Evolutionary conservation across 1,140 invertebrate genomes (phyloP).

Genomic region (Prorops nasuta): DNA sequence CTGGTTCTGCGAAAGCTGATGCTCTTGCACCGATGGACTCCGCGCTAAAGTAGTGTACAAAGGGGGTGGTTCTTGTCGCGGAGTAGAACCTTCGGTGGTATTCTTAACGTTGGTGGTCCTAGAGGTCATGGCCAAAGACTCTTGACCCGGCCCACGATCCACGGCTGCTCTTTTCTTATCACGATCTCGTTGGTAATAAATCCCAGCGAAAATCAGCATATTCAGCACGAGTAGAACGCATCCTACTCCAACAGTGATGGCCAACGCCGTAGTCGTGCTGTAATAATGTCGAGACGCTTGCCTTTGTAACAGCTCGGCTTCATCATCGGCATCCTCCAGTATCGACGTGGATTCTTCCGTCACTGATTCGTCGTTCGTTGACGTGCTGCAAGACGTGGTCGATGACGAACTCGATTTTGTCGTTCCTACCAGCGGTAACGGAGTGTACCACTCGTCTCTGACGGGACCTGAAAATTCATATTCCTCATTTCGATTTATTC

Average conservation of each 20-base stretch:
- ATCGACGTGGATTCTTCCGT: constrained; percentile 38
- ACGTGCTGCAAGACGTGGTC: constrained; percentile 50
- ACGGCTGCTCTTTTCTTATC: constrained; percentile 51
- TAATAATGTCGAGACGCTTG: constrained; percentile 61
- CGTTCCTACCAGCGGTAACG: constrained; percentile 54
- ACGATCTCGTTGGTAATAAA: constrained; percentile 78
- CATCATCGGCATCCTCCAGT: constrained; percentile 51
- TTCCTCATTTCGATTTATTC: too few species aligned
- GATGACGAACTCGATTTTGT: constrained; percentile 37
- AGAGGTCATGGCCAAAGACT: constrained; percentile 51
- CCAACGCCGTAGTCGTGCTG: constrained; percentile 78
- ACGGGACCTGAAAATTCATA: constrained; percentile 60
- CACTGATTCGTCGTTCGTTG: constrained; percentile 41
- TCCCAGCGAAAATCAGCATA: constrained; percentile 82
- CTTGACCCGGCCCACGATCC: constrained; percentile 39
- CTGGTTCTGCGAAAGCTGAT: constrained; percentile 17
- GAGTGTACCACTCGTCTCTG: constrained; percentile 61
- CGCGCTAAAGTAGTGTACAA: constrained; percentile 53
- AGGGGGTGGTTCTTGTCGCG: constrained; percentile 50
- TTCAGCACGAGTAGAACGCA: constrained; percentile 84
- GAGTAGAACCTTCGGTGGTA: constrained; percentile 30
- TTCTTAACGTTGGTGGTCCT: constrained; percentile 34
- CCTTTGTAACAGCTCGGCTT: constrained; percentile 56
- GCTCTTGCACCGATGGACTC: constrained; percentile 44
- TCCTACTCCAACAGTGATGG: constrained; percentile 85